These are phyloP conservation scores for Drosophila infuscata DNA, from an alignment of 2,888 invertebrate genomes.

Conservation along the genomic window DNA sequence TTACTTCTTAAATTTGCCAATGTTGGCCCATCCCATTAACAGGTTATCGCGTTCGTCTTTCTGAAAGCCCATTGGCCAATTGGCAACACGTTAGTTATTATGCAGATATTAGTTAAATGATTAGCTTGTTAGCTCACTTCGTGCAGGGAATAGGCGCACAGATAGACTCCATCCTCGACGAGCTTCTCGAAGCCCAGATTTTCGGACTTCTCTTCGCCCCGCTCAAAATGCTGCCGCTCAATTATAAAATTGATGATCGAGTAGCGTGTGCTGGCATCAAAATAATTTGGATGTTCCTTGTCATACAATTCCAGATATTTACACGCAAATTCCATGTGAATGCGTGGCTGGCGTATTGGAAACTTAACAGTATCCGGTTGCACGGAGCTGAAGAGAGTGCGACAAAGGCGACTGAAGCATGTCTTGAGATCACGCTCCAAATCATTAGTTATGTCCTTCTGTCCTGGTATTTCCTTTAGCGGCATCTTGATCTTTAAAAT, in stretches of 20 bases:
- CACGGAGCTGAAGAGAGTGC: conserved; percentile 86
- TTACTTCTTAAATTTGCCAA: conserved; percentile 89
- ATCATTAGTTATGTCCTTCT: conserved; percentile 82
- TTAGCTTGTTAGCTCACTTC: conserved; percentile 87
- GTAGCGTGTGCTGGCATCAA: conserved; percentile 88
- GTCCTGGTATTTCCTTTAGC: conserved; percentile 87
- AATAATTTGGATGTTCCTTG: conserved; percentile 88
- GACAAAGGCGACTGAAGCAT: conserved; percentile 85
- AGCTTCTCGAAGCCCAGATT: conserved; percentile 89
- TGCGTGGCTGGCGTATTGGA: conserved; percentile 87
- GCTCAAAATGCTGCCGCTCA: conserved; percentile 88
- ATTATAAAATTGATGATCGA: conserved; percentile 91
- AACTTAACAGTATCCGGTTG: conserved; percentile 87
- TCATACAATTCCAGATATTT: conserved; percentile 91
- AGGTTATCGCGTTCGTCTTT: conserved; percentile 76
- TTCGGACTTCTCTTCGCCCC: conserved; percentile 84
- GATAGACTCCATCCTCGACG: conserved; percentile 88
- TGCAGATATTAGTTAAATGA: not conserved
- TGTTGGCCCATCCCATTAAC: conserved; percentile 90
- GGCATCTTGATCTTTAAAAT: conserved; percentile 92
- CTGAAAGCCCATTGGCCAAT: conserved; percentile 16
- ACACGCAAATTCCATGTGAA: conserved; percentile 89
- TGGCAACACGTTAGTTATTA: not conserved
- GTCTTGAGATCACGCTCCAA: conserved; percentile 82
- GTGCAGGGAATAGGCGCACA: conserved; percentile 91